A percentile compares a stretch with the other conserved stretches of the same genome.
These are phyloP conservation scores for Agrenia bidenticulata DNA, from an alignment of 2,888 invertebrate genomes.

Conservation along the genomic window DNA sequence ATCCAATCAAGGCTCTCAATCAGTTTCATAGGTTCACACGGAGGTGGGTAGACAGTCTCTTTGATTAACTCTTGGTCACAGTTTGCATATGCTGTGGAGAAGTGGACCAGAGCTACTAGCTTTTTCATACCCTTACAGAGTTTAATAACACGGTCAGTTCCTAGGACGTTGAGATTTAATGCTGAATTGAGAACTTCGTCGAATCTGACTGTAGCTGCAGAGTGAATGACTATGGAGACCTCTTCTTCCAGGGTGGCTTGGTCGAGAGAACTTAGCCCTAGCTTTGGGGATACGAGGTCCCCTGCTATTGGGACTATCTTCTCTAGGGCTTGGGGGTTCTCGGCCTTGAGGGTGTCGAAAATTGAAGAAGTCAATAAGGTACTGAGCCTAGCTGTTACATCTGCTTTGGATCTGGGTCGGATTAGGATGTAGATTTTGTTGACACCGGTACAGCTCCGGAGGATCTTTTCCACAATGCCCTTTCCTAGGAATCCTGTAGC, in stretches of 20 bases:
- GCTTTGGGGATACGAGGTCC: neutral
- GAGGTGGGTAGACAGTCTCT: constrained; percentile 22
- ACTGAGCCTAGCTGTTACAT: too few species aligned
- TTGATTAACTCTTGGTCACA: constrained; percentile 4
- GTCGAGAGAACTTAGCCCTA: neutral
- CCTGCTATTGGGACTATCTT: constrained; percentile 2
- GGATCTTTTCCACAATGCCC: too few species aligned
- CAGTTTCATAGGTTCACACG: too few species aligned
- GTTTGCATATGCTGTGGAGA: constrained; percentile 13
- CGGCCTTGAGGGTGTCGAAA: too few species aligned
- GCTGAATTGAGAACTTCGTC: constrained; percentile 3
- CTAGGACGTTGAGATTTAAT: neutral
- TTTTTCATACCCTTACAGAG: neutral
- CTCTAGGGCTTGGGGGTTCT: neutral
- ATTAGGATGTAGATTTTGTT: too few species aligned
- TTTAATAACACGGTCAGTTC: neutral
- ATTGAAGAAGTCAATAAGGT: too few species aligned
- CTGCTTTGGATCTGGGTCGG: constrained; percentile 86
- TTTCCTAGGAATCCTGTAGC: constrained; percentile 95
- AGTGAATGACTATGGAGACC: constrained; percentile 21
- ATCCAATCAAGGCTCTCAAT: too few species aligned
- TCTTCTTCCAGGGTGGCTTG: neutral
- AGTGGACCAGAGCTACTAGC: neutral
- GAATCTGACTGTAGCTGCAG: constrained; percentile 16
- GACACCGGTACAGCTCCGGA: too few species aligned